Evolutionary conservation across 2,113 vertebrate species (phyloP).

Genomic region (Setophaga petechia): DNA sequence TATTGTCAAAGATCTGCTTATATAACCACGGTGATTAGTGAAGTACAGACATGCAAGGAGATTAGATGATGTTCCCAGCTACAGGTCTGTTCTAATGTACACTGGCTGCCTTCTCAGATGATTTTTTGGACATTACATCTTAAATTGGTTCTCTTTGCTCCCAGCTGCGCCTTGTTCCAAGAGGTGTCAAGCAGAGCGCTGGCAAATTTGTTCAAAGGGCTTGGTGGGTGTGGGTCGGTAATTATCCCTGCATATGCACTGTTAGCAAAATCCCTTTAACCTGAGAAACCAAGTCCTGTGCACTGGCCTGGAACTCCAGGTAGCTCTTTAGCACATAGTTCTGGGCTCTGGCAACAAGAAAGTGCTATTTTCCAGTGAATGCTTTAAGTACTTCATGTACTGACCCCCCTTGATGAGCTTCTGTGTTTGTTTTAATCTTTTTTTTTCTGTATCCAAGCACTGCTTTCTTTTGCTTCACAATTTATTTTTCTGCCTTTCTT

Average conservation of each 20-base stretch:
- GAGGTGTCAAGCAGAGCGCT: background rate
- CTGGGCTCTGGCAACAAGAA: background rate
- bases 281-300: background rate
- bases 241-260: background rate
- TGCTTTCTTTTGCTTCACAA: background rate
- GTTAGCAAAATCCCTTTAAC: background rate
- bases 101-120: background rate
- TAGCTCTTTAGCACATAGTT: background rate
- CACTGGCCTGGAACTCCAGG: background rate
- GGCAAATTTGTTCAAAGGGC: background rate
- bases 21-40: slow-evolving; percentile 7
- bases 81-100: background rate
- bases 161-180: background rate
- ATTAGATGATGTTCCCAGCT: background rate
- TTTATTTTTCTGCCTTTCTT: background rate
- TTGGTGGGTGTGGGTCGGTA: slow-evolving; percentile 7
- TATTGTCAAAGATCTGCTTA: slow-evolving; percentile 29
- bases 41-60: background rate
- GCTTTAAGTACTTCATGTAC: background rate
- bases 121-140: background rate
- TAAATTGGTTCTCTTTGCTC: background rate
- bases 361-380: background rate
- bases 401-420: background rate
- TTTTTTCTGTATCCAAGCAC: background rate
- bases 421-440: background rate